A percentile compares a stretch with the other conserved stretches of the same genome.
Evolutionary conservation across 2,888 invertebrate species (phyloP).

Genomic region (Parnassius mnemosyne): DNA sequence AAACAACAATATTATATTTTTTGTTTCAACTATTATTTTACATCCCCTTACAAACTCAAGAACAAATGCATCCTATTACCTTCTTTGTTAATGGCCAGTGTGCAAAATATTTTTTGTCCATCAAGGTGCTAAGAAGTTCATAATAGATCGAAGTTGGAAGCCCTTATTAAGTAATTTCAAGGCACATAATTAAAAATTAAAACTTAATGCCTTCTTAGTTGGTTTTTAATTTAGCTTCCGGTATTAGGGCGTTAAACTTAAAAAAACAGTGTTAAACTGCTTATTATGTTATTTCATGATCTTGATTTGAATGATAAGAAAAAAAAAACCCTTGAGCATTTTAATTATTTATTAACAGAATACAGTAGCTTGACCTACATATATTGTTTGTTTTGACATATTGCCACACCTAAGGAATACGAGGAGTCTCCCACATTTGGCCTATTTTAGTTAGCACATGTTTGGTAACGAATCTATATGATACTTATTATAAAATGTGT

Average conservation of each 20-base stretch:
- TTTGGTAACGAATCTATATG: conserved; percentile 34
- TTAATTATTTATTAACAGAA: neutral
- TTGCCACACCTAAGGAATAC: conserved; percentile 24
- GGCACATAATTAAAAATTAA: conserved; percentile 70
- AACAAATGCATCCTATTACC: conserved; percentile 25
- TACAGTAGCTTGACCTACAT: conserved; percentile 15
- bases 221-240: conserved; percentile 51
- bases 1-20: neutral
- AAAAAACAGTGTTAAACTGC: conserved; percentile 47
- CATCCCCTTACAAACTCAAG: conserved; percentile 21
- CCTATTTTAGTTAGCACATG: conserved; percentile 68
- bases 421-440: conserved; percentile 67
- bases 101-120: conserved; percentile 56
- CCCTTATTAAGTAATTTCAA: conserved; percentile 50
- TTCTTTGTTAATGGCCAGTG: conserved; percentile 34
- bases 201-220: conserved; percentile 47
- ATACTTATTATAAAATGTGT: conserved; percentile 18
- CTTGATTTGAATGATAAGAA: conserved; percentile 32
- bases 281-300: conserved; percentile 49
- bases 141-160: conserved; percentile 50
- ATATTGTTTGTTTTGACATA: conserved; percentile 57
- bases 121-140: conserved; percentile 61
- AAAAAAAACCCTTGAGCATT: conserved; percentile 2
- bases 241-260: conserved; percentile 34
- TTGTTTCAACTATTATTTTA: conserved; percentile 22